Evolutionary conservation across 1,140 invertebrate species (phyloP), one percentile per base, ranked within the genome.

Genomic region (Physella acuta): DNA sequence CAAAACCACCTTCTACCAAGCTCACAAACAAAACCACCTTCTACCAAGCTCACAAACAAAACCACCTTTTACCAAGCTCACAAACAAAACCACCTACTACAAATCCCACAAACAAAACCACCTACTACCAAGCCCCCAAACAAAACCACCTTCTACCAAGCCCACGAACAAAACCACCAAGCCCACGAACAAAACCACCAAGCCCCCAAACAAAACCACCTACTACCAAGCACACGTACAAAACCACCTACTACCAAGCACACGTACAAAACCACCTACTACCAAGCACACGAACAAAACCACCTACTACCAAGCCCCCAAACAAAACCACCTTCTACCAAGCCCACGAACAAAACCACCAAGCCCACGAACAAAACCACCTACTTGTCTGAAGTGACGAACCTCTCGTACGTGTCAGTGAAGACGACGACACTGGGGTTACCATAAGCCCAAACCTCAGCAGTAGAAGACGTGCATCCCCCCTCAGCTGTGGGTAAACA

Each of bases 401-500:
- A 65, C 24, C 2, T 51, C 39, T 39, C 49, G 49, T 65, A 65
- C 20, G 62, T 4, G 30, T 65, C 62, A 4, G 17, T 33, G 34
- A 65, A 65, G 17, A 31, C 36, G 33, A 52, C 62, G 31, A 30
- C 33, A 8, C 26, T 16, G 3, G 62, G 62, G 24, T 65, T 65
- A 30, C 16, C 20, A 24, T 65, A 65, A 1, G 62, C 62, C 62
- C 62, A 65, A 11, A 65, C 30, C n/a, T 65, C n/a, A n/a, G n/a
- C n/a, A n/a, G n/a, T n/a, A n/a, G n/a, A n/a, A n/a, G n/a, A n/a
- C n/a, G n/a, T n/a, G n/a, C n/a, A n/a, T n/a, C n/a, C n/a, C n/a
- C n/a, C n/a, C n/a, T n/a, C n/a, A n/a, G n/a, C n/a, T n/a, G n/a
- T n/a, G n/a, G n/a, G n/a, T n/a, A n/a, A n/a, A n/a, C n/a, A n/a